phyloP scores from a whole-genome alignment of 1,140 invertebrate genomes.

The Ridgeia piscesae region DNA sequence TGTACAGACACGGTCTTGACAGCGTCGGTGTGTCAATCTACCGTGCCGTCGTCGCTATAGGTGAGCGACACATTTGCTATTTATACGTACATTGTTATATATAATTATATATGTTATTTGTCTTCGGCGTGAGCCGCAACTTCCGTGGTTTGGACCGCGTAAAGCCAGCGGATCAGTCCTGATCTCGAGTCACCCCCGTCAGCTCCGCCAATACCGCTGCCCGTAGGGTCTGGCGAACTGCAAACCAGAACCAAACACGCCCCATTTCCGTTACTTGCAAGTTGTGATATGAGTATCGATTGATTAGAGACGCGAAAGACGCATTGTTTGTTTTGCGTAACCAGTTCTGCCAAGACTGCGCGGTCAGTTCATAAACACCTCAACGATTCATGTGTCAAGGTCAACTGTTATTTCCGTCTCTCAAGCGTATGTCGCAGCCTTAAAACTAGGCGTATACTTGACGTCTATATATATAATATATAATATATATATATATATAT shows the following conservation, averaged over 20 bases:
- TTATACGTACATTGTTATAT: background rate
- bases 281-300: background rate
- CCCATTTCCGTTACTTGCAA: background rate
- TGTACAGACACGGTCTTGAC: background rate
- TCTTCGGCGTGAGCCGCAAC: background rate
- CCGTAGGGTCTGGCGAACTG: background rate
- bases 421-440: background rate
- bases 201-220: background rate
- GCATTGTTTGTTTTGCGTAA: background rate
- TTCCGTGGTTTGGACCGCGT: background rate
- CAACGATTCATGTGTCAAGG: background rate
- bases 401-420: slow-evolving; percentile 1
- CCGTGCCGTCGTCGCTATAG: background rate
- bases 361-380: background rate
- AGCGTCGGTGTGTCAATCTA: background rate
- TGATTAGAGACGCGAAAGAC: background rate
- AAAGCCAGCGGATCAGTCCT: background rate
- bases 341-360: background rate
- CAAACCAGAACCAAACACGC: background rate
- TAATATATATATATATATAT: background rate
- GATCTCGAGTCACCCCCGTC: background rate
- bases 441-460: background rate
- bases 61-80: background rate
- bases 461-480: too few species aligned
- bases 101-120: background rate